Conservation (phyloP, 1,140 invertebrate genomes). For the Papilio machaon region DNA sequence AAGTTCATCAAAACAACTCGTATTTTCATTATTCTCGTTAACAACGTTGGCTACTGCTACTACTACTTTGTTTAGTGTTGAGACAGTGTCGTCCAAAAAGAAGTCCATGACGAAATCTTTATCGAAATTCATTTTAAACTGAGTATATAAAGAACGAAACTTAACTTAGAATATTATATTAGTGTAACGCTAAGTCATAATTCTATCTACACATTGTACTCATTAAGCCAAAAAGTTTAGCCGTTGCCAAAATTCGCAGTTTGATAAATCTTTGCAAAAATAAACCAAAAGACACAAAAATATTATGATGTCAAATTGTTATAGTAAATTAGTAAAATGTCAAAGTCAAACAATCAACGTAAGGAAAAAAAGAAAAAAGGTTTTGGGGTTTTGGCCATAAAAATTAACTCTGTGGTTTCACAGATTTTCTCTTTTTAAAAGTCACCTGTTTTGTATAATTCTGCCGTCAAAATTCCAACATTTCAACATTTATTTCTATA, state of each 20-base stretch:
- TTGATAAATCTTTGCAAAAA: too few species aligned
- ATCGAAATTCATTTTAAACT: constrained; percentile 55
- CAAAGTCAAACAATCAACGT: too few species aligned
- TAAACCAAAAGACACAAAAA: background rate
- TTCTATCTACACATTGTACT: background rate
- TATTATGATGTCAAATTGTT: too few species aligned
- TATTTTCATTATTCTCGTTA: constrained; percentile 68
- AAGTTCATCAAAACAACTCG: constrained; percentile 53
- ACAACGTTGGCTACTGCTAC: constrained; percentile 69
- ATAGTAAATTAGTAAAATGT: too few species aligned
- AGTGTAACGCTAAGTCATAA: background rate
- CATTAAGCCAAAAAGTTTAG: background rate
- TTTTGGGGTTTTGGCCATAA: too few species aligned
- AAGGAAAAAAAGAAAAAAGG: too few species aligned
- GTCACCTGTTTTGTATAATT: too few species aligned
- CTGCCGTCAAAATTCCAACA: too few species aligned
- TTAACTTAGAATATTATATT: background rate
- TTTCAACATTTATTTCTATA: too few species aligned
- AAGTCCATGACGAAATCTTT: constrained; percentile 69
- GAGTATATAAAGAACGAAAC: background rate
- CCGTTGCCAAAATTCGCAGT: background rate
- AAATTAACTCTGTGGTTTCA: too few species aligned
- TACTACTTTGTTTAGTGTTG: constrained; percentile 63
- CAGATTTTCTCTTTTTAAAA: too few species aligned
- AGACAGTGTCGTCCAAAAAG: constrained; percentile 72